phyloP scores from a whole-genome alignment of 1,140 invertebrate genomes.

The Trinorchestia longiramus region DNA sequence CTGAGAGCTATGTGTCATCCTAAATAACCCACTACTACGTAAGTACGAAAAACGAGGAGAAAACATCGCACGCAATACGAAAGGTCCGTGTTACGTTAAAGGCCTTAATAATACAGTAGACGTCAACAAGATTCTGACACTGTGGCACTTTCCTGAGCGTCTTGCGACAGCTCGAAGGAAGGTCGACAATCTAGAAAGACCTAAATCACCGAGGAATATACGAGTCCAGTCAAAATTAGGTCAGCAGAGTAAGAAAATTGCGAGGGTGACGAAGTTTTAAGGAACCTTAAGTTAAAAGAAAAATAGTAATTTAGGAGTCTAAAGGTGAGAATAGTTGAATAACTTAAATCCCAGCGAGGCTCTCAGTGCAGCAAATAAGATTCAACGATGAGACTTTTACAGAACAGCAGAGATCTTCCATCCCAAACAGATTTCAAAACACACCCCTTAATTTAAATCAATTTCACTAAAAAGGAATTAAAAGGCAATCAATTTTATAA shows the following conservation, averaged over 20 bases:
- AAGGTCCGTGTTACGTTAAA: neutral
- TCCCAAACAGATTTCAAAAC: neutral
- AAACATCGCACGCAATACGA: neutral
- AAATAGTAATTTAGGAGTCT: neutral
- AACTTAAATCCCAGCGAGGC: neutral
- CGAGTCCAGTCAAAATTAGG: neutral
- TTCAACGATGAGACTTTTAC: neutral
- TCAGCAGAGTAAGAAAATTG: neutral
- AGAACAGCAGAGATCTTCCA: neutral
- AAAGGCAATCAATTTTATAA: neutral
- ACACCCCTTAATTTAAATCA: neutral
- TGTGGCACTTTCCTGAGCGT: neutral
- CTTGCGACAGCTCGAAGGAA: neutral
- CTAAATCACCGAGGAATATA: neutral
- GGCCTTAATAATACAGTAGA: neutral
- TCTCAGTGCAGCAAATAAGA: neutral
- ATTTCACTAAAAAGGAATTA: neutral
- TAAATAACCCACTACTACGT: too few relatives aligned
- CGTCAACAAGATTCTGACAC: neutral
- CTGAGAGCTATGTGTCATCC: too few relatives aligned
- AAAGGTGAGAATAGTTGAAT: neutral
- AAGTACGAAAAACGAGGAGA: neutral
- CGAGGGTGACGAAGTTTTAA: neutral
- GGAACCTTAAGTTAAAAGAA: neutral
- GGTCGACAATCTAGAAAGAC: neutral